Percentiles rank a stretch among this genome's conserved stretches.
phyloP scores from a whole-genome alignment of 2,888 invertebrate species.

The Bruchidius siliquastri region DNA sequence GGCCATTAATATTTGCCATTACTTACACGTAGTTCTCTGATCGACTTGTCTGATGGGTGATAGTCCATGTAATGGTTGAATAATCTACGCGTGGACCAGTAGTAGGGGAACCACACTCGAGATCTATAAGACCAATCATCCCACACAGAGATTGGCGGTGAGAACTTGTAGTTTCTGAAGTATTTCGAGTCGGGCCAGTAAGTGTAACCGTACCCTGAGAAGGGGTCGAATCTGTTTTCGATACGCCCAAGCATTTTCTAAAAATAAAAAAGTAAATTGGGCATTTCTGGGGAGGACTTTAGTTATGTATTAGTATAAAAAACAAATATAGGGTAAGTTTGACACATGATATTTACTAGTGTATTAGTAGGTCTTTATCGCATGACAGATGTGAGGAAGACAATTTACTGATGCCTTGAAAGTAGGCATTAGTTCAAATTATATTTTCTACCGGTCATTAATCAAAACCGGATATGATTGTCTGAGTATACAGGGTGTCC shows the following conservation, averaged over 20 bases:
- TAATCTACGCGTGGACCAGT: constrained; percentile 31
- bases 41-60: constrained; percentile 30
- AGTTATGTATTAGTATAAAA: too few species aligned
- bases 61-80: constrained; percentile 32
- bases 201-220: constrained; percentile 28
- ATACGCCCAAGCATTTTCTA: constrained; percentile 16
- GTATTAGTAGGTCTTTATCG: too few species aligned
- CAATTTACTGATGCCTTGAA: too few species aligned
- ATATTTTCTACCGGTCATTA: too few species aligned
- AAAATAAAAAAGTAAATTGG: neutral
- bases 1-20: too few species aligned
- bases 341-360: too few species aligned
- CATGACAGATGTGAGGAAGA: too few species aligned
- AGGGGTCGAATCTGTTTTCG: constrained; percentile 31
- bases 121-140: constrained; percentile 30
- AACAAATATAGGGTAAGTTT: too few species aligned
- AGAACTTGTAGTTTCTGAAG: constrained; percentile 30
- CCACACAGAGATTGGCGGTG: constrained; percentile 28
- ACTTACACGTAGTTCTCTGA: constrained; percentile 37
- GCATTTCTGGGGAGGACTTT: too few species aligned
- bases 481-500: too few species aligned
- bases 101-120: constrained; percentile 32
- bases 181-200: constrained; percentile 34
- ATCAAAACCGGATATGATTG: too few species aligned
- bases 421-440: too few species aligned